These are phyloP conservation scores for Smittia sp. DNA, from an alignment of 2,888 invertebrate species.

Conservation along the genomic window DNA sequence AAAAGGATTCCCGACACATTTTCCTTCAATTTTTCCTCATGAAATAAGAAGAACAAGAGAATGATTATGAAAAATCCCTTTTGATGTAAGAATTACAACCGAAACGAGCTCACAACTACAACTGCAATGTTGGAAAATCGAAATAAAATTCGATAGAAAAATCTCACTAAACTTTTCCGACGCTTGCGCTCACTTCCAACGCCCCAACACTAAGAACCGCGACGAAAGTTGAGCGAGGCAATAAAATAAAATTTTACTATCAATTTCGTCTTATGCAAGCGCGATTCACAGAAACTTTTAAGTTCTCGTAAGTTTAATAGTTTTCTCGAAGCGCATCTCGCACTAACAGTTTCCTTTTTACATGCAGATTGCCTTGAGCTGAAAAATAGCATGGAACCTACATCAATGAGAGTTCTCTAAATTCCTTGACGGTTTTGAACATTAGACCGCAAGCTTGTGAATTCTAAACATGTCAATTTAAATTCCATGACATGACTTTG, in stretches of 20 bases:
- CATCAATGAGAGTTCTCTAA: too few relatives aligned
- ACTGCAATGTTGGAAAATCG: background rate
- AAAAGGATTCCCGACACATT: constrained; percentile 13
- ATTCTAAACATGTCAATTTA: too few relatives aligned
- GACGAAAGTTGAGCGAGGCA: background rate
- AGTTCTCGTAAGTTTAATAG: background rate
- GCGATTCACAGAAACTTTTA: background rate
- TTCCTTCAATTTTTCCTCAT: background rate
- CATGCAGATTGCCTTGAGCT: background rate
- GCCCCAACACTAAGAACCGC: constrained; percentile 39
- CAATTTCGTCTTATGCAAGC: background rate
- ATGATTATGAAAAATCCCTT: constrained; percentile 32
- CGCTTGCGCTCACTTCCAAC: constrained; percentile 42
- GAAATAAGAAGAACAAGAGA: background rate
- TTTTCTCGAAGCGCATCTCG: background rate
- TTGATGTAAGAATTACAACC: constrained; percentile 36
- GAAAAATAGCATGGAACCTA: too few relatives aligned
- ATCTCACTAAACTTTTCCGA: constrained; percentile 23
- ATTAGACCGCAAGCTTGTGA: too few relatives aligned
- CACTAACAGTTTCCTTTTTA: too few relatives aligned
- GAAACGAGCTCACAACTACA: constrained; percentile 2
- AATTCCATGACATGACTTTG: background rate
- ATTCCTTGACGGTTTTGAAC: too few relatives aligned
- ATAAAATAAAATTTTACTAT: constrained; percentile 18
- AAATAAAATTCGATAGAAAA: constrained; percentile 21